Evolutionary conservation across 2,888 invertebrate genomes (phyloP), one percentile per base, ranked within the genome.

Genomic region (Pycnomerus fuliginosus): DNA sequence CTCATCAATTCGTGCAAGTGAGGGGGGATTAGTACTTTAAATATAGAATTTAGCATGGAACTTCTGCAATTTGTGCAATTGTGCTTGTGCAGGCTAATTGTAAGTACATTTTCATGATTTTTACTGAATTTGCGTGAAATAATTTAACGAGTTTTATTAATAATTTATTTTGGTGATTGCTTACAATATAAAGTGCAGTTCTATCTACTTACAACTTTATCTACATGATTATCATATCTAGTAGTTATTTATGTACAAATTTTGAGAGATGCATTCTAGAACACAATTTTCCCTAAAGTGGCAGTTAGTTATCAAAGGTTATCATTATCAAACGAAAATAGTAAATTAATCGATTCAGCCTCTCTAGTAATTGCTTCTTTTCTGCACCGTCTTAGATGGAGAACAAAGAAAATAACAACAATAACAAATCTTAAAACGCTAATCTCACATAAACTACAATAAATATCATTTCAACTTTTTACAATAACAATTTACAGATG

Each of bases 111-210:
- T n/a, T n/a, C n/a, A n/a, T n/a, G n/a, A n/a, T n/a, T n/a, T n/a
- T n/a, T n/a, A n/a, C n/a, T n/a, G n/a, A n/a, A n/a, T n/a, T n/a
- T n/a, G n/a, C n/a, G n/a, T n/a, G n/a, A n/a, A n/a, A n/a, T n/a
- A n/a, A n/a, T n/a, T n/a, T n/a, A n/a, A 32, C 24, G 14, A 33
- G 31, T 44, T 39, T 44, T 42, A 40, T 47, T 44, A 55, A 50
- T 50, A 47, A 42, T 52, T 53, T 50, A 52, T 52, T 48, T 50
- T 48, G 44, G 53, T 56, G 56, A 56, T 53, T 50, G 56, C 56
- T 53, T 56, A 56, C 56, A 55, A 52, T 56, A 55, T 53, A 56
- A 52, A 55, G 56, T 56, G 56, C 56, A 53, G 44, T 46, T 34
- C 53, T 53, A 53, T 41, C 49, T 52, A 44, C 47, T 31, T 46